phyloP scores from a whole-genome alignment of 2,888 invertebrate species.

The Volucella bombylans region DNA sequence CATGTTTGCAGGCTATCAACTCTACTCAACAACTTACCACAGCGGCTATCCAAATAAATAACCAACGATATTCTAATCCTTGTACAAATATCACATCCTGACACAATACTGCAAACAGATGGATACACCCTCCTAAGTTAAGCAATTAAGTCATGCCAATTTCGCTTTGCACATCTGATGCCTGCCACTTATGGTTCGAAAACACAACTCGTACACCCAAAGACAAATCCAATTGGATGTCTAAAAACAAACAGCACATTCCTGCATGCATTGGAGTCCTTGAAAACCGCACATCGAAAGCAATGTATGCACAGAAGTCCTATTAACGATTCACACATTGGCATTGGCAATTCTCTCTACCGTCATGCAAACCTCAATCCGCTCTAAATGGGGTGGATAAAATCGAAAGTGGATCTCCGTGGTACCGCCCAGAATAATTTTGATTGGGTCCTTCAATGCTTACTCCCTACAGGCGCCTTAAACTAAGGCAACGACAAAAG shows the following conservation, averaged over 20 bases:
- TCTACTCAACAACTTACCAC: conserved; percentile 32
- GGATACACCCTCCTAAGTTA: conserved; percentile 57
- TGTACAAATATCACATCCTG: conserved; percentile 67
- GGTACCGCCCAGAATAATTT: conserved; percentile 70
- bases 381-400: conserved; percentile 37
- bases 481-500: conserved; percentile 38
- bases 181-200: conserved; percentile 30
- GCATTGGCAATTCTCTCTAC: conserved; percentile 50
- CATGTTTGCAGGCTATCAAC: conserved; percentile 39
- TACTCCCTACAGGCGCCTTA: conserved; percentile 58
- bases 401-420: conserved; percentile 51
- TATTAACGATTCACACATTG: conserved; percentile 68
- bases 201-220: conserved; percentile 7
- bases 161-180: conserved; percentile 59
- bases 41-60: conserved; percentile 49
- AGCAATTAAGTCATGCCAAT: conserved; percentile 65
- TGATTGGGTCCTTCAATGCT: conserved; percentile 68
- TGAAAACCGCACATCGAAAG: conserved; percentile 69
- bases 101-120: conserved; percentile 68
- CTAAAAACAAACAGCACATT: conserved; percentile 61
- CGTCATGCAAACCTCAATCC: conserved; percentile 35
- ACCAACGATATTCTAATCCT: conserved; percentile 55
- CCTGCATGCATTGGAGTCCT: conserved; percentile 59
- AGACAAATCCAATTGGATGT: conserved; percentile 50
- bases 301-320: conserved; percentile 52